These are phyloP conservation scores for Coregonus suidteri DNA, from an alignment of 2,797 vertebrate genomes.

Conservation along the genomic window DNA sequence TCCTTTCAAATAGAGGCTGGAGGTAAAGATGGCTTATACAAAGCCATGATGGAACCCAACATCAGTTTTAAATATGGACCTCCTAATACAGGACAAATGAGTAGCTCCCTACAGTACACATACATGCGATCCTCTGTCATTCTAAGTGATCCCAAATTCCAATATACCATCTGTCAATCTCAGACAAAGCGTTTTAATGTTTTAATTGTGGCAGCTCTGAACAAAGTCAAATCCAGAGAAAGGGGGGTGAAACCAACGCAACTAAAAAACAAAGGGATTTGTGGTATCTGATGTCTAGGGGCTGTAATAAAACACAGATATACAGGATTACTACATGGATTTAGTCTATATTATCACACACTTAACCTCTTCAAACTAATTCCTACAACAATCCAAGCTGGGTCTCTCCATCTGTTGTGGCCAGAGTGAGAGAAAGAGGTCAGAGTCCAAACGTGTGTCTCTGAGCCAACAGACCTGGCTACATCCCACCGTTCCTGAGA, in stretches of 20 bases:
- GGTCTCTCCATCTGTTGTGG: slow-evolving; percentile 20
- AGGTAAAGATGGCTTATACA: background rate
- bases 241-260: no score
- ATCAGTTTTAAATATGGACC: background rate
- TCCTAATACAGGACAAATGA: background rate
- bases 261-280: slow-evolving; percentile 23
- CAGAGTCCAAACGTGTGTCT: background rate
- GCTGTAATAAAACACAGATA: slow-evolving; percentile 24
- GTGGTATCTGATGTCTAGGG: slow-evolving; percentile 11
- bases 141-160: background rate
- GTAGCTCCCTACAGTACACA: background rate
- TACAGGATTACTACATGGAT: slow-evolving; percentile 27
- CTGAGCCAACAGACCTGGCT: background rate
- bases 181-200: background rate
- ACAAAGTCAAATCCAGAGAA: background rate
- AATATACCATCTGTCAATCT: background rate
- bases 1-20: background rate
- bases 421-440: slow-evolving; percentile 2
- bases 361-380: slow-evolving; percentile 19
- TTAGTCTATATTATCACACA: slow-evolving; percentile 22
- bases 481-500: slow-evolving; percentile 3
- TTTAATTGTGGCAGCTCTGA: background rate
- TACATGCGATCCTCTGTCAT: background rate
- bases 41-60: background rate
- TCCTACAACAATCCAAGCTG: background rate